A percentile compares a stretch with the other conserved stretches of the same genome.
Conservation (phyloP, 2,888 invertebrate species). For the Epirrhoe tristata region DNA sequence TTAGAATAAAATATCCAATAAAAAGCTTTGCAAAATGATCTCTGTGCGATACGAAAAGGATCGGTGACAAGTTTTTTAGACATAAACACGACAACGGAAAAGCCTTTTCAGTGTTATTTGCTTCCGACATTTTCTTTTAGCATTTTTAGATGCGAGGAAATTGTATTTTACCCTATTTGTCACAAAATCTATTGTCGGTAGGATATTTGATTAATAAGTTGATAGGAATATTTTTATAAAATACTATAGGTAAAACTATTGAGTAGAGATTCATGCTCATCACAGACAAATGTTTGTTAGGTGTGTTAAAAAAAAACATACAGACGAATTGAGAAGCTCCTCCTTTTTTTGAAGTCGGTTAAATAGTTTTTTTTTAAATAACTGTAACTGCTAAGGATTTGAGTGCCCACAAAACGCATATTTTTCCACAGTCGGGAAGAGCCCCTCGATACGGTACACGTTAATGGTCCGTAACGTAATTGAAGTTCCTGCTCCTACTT, state of each 20-base stretch:
- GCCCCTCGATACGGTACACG: slow-evolving; percentile 7
- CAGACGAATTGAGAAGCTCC: too few relatives aligned
- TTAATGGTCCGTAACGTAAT: slow-evolving; percentile 18
- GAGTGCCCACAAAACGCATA: too few relatives aligned
- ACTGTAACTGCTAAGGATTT: background rate
- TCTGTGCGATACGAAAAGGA: background rate
- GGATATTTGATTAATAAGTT: too few relatives aligned
- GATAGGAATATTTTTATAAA: too few relatives aligned
- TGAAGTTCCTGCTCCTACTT: slow-evolving; percentile 11
- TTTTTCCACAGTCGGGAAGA: background rate
- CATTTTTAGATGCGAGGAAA: background rate
- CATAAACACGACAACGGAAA: background rate
- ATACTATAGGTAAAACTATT: too few relatives aligned
- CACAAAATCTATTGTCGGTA: background rate
- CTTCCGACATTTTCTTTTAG: background rate
- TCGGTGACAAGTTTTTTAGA: background rate
- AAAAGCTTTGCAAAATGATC: too few relatives aligned
- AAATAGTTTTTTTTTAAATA: too few relatives aligned
- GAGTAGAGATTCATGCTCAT: too few relatives aligned
- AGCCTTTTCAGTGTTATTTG: background rate
- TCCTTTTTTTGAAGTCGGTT: too few relatives aligned
- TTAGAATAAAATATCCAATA: too few relatives aligned
- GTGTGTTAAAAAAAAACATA: too few relatives aligned
- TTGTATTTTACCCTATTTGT: background rate
- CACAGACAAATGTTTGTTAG: too few relatives aligned